Conservation (phyloP, 2,113 vertebrate species). For the Cettia cetti region DNA sequence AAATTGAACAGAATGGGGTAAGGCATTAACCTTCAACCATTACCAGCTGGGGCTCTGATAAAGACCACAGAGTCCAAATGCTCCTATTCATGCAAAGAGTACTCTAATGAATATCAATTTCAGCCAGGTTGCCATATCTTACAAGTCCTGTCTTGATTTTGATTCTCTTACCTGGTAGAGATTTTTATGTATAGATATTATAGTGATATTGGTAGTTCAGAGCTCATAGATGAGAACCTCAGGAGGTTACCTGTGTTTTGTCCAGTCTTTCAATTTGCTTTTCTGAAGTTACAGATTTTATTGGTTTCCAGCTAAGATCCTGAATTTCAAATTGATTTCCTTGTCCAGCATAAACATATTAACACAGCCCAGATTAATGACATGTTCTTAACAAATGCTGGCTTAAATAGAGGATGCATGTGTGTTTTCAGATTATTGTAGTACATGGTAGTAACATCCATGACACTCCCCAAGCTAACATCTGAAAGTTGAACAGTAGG, state of each 20-base stretch:
- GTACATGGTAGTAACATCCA: background rate
- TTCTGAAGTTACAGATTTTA: background rate
- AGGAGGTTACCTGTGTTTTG: background rate
- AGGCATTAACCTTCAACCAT: conserved; percentile 84
- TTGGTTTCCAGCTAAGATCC: background rate
- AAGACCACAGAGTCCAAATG: conserved; percentile 85
- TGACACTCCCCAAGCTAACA: background rate
- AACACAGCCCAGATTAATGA: background rate
- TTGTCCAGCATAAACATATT: background rate
- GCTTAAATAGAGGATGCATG: background rate
- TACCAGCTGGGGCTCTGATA: conserved; percentile 93
- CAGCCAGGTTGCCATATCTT: conserved; percentile 72
- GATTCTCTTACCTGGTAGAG: conserved; percentile 55
- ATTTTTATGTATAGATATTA: conserved; percentile 5
- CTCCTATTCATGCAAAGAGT: conserved; percentile 83
- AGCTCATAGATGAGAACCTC: background rate
- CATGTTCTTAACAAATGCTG: background rate
- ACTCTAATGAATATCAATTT: conserved; percentile 84
- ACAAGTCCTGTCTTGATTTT: conserved; percentile 51
- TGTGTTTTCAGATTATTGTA: background rate
- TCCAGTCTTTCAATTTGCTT: conserved; percentile 6
- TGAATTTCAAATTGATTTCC: background rate
- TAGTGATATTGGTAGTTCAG: background rate
- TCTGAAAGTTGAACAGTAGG: background rate
- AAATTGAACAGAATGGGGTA: conserved; percentile 86